Evolutionary conservation across 1,140 invertebrate genomes (phyloP).

Genomic region (Drosophila bifasciata): DNA sequence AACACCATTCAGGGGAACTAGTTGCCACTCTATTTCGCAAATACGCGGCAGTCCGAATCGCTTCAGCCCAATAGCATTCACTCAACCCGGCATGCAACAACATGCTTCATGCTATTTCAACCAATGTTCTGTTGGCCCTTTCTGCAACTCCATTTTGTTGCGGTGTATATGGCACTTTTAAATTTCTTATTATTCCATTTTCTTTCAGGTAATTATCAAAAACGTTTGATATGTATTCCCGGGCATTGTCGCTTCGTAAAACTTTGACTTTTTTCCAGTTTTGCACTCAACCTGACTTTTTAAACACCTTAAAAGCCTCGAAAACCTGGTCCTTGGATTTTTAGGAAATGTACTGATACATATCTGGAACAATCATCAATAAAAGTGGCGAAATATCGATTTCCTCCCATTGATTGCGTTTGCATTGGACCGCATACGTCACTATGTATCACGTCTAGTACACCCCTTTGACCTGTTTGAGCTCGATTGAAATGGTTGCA

Average conservation of each 20-base stretch:
- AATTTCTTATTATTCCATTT: not conserved
- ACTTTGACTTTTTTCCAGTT: not conserved
- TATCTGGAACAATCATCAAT: conserved; percentile 7
- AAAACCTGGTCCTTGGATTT: not conserved
- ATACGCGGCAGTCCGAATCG: not conserved
- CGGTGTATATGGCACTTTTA: not conserved
- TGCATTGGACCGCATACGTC: conserved; percentile 4
- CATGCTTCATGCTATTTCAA: conserved; percentile 1
- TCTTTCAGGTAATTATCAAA: not conserved
- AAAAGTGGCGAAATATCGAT: conserved; percentile 4
- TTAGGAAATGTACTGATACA: not conserved
- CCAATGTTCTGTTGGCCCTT: not conserved
- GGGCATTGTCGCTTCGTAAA: not conserved
- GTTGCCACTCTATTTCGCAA: conserved; percentile 1
- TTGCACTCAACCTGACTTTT: not conserved
- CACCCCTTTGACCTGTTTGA: not conserved
- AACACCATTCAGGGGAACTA: not conserved
- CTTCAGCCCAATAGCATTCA: not conserved
- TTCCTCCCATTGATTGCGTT: not conserved
- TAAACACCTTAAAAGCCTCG: not conserved
- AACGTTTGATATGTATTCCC: not conserved
- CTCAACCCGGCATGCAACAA: not conserved
- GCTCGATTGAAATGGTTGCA: not conserved
- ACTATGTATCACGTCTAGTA: not conserved
- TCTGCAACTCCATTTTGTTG: not conserved